Evolutionary conservation across 2,113 vertebrate species (phyloP).

Genomic region (Stegostoma tigrinum): DNA sequence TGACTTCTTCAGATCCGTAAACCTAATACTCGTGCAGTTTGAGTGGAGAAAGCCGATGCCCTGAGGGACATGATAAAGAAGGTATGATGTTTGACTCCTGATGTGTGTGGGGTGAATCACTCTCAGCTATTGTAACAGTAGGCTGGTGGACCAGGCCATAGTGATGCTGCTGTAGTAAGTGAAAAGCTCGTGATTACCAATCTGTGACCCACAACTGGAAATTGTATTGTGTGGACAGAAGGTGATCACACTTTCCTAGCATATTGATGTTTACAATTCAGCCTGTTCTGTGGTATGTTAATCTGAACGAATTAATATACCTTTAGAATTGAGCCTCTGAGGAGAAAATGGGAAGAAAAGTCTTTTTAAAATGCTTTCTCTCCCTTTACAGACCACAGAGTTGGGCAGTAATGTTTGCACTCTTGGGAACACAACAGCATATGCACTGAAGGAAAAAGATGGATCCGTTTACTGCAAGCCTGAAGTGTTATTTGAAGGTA

Average conservation of each 20-base stretch:
- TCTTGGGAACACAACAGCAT: constrained; percentile 64
- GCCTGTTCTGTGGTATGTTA: neutral
- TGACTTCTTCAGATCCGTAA: too few relatives aligned
- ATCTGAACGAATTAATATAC: too few relatives aligned
- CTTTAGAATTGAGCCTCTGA: neutral
- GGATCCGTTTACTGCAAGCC: constrained; percentile 69
- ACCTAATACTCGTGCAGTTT: too few relatives aligned
- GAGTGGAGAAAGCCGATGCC: too few relatives aligned
- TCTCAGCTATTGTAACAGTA: neutral
- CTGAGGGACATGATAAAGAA: neutral
- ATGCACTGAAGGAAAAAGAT: constrained; percentile 74
- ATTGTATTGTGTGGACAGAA: neutral
- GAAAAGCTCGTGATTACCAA: neutral
- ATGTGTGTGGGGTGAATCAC: neutral
- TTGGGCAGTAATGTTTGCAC: constrained; percentile 69
- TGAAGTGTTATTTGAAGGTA: constrained; percentile 75
- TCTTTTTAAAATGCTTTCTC: neutral
- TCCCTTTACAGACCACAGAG: constrained; percentile 58
- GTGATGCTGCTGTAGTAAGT: neutral
- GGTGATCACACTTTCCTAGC: neutral
- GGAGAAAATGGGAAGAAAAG: neutral
- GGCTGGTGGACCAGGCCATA: neutral
- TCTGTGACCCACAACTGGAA: neutral
- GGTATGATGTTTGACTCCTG: neutral
- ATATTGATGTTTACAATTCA: neutral